Conservation (phyloP, 2,888 invertebrate species). For the Cactoblastis cactorum region DNA sequence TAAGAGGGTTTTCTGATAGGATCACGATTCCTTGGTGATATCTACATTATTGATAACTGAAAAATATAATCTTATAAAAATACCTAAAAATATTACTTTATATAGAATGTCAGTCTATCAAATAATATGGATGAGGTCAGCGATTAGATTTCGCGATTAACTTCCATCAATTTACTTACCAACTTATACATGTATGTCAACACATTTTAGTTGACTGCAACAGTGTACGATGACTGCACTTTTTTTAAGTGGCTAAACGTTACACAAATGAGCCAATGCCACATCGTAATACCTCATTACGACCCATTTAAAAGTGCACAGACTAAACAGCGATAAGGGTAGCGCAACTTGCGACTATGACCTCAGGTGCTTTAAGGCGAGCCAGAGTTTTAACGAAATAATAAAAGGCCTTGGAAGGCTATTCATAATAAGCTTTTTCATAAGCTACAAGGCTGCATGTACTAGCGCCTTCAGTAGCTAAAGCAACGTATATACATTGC, state of each 20-base stretch:
- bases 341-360: slow-evolving; percentile 6
- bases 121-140: neutral
- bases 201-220: neutral
- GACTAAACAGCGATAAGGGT: slow-evolving; percentile 4
- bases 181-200: neutral
- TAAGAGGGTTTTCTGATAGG: slow-evolving; percentile 6
- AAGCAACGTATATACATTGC: slow-evolving; percentile 58
- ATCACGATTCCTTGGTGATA: neutral
- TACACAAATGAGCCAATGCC: neutral
- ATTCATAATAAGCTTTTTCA: slow-evolving; percentile 53
- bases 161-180: too few species aligned
- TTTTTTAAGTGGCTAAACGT: neutral
- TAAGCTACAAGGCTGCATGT: slow-evolving; percentile 42
- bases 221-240: neutral
- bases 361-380: slow-evolving; percentile 20
- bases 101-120: neutral
- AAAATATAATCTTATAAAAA: neutral
- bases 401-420: slow-evolving; percentile 41
- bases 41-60: neutral
- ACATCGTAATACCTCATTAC: slow-evolving; percentile 2
- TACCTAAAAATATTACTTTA: neutral
- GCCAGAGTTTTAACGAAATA: slow-evolving; percentile 41
- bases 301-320: slow-evolving; percentile 9
- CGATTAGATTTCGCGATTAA: neutral
- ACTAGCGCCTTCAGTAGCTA: too few species aligned